These are phyloP conservation scores for Electrophaes corylata DNA, from an alignment of 2,888 invertebrate genomes.

Conservation along the genomic window DNA sequence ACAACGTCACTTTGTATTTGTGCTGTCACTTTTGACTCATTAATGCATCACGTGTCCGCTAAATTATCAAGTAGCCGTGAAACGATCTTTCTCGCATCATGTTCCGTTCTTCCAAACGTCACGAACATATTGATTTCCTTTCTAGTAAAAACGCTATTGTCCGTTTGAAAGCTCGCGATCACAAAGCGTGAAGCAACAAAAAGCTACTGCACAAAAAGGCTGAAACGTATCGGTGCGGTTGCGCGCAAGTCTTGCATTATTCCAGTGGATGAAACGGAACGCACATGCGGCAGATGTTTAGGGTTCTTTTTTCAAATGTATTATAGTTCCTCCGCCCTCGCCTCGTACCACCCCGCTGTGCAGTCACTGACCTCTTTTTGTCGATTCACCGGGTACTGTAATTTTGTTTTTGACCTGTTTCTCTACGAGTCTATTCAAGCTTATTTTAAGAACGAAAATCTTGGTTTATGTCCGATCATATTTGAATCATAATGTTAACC, in stretches of 20 bases:
- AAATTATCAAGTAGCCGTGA: conserved; percentile 43
- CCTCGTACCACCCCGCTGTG: conserved; percentile 64
- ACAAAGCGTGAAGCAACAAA: conserved; percentile 79
- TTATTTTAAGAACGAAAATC: conserved; percentile 20
- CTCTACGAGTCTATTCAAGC: conserved; percentile 33
- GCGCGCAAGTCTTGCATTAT: conserved; percentile 77
- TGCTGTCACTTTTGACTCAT: conserved; percentile 42
- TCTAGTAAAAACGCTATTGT: conserved; percentile 71
- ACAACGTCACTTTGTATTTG: conserved; percentile 38
- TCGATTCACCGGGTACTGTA: conserved; percentile 57
- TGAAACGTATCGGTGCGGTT: conserved; percentile 66
- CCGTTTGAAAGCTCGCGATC: conserved; percentile 72
- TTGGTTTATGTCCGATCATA: conserved; percentile 4
- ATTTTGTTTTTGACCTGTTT: conserved; percentile 73
- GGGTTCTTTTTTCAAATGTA: conserved; percentile 79
- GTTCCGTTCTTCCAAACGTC: conserved; percentile 51
- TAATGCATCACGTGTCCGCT: conserved; percentile 37
- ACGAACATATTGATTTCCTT: conserved; percentile 74
- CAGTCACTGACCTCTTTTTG: conserved; percentile 80
- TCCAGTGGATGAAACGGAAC: conserved; percentile 68
- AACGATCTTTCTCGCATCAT: conserved; percentile 36
- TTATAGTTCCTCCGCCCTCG: conserved; percentile 58
- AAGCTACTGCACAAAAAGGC: conserved; percentile 74
- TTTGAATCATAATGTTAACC: conserved; percentile 20
- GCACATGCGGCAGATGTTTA: conserved; percentile 82